Percentiles rank a stretch among this genome's conserved stretches.
phyloP scores from a whole-genome alignment of 2,113 vertebrate genomes.

The Lophotis ruficrista region DNA sequence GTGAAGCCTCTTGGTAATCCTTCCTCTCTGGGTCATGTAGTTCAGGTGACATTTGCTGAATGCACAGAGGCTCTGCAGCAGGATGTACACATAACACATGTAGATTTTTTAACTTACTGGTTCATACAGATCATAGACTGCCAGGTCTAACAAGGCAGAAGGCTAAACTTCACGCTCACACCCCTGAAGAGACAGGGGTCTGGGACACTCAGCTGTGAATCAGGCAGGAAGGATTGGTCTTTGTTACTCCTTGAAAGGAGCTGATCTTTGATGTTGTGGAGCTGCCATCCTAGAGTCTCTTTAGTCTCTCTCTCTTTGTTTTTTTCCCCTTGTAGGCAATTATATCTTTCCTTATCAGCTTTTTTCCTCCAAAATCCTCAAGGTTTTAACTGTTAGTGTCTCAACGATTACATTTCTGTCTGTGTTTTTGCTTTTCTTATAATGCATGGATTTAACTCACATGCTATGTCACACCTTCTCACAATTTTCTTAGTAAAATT shows the following conservation, averaged over 20 bases:
- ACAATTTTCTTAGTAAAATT: neutral
- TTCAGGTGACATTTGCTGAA: neutral
- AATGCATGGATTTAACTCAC: neutral
- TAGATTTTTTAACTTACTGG: neutral
- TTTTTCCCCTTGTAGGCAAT: neutral
- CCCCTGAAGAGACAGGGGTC: neutral
- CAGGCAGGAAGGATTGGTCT: neutral
- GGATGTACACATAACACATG: neutral
- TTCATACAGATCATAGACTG: neutral
- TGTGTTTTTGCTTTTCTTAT: neutral
- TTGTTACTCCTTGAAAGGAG: neutral
- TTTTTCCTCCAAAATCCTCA: neutral
- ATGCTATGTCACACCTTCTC: neutral
- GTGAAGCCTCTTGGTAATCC: neutral
- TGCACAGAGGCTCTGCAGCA: neutral
- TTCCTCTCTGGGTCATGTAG: fast-evolving
- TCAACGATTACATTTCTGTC: neutral
- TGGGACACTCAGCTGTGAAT: neutral
- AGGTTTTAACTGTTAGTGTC: neutral
- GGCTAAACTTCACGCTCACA: neutral
- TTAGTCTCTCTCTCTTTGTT: neutral
- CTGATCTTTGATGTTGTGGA: neutral
- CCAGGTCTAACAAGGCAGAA: neutral
- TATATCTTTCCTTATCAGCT: neutral
- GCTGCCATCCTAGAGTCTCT: neutral